Evolutionary conservation across 1,140 invertebrate genomes (phyloP).

Genomic region (Vollenhovia emeryi): DNA sequence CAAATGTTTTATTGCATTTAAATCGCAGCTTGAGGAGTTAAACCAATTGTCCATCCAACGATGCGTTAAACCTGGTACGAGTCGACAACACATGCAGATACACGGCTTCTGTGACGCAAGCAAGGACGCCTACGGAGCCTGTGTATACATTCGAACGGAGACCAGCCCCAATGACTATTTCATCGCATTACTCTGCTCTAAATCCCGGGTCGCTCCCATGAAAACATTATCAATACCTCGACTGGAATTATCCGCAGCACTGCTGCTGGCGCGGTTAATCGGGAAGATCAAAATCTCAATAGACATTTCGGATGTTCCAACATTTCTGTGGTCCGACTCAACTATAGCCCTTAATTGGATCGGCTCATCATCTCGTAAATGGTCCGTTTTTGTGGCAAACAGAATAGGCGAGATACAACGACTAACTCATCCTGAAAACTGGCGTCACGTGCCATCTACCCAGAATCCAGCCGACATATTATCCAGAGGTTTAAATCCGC

Average conservation of each 20-base stretch:
- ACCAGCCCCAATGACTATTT: neutral
- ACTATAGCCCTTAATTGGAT: constrained; percentile 30
- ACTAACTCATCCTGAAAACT: neutral
- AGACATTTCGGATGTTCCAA: neutral
- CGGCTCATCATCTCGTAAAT: neutral
- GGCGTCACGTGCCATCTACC: neutral
- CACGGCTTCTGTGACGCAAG: neutral
- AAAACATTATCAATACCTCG: constrained; percentile 10
- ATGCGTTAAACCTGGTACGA: neutral
- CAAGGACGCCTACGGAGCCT: neutral
- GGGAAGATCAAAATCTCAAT: neutral
- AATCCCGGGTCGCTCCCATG: constrained; percentile 20
- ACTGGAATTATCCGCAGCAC: constrained; percentile 17
- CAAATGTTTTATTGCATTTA: no score
- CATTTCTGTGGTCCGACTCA: neutral
- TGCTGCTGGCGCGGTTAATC: neutral
- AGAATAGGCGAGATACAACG: neutral
- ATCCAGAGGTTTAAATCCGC: neutral
- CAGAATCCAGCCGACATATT: neutral
- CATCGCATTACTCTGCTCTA: neutral
- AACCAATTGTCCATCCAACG: neutral
- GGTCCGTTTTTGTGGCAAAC: constrained; percentile 6
- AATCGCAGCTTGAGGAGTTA: neutral
- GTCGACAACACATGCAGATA: neutral
- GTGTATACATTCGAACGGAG: neutral